A percentile compares a stretch with the other conserved stretches of the same genome.
Evolutionary conservation across 2,888 invertebrate species (phyloP).

Genomic region (Erebia aethiops): DNA sequence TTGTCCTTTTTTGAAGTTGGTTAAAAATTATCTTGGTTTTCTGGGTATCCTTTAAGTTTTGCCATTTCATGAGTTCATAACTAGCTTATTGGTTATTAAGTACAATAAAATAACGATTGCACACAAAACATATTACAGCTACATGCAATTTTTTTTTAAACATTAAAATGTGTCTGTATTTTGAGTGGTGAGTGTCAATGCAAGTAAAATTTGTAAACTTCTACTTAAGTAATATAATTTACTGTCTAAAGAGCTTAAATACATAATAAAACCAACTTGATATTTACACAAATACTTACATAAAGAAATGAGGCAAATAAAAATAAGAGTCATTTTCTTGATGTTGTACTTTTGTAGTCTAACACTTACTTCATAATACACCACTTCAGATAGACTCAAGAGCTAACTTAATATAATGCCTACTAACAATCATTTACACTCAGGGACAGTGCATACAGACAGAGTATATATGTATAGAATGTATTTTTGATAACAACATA

Average conservation of each 20-base stretch:
- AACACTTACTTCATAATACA: background rate
- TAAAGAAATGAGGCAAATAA: constrained; percentile 3
- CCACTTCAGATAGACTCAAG: constrained; percentile 8
- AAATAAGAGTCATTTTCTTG: background rate
- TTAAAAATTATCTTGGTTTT: background rate
- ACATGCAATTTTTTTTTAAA: constrained; percentile 1
- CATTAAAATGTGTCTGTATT: background rate
- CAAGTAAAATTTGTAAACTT: constrained; percentile 3
- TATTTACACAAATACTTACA: background rate
- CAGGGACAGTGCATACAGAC: too few species aligned
- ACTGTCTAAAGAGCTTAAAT: constrained; percentile 14
- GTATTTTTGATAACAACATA: too few species aligned
- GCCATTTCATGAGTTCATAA: background rate
- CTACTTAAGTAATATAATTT: constrained; percentile 5
- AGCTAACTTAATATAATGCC: constrained; percentile 5
- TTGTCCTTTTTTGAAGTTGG: background rate
- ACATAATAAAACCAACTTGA: constrained; percentile 13
- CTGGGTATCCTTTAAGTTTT: too few species aligned
- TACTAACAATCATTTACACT: too few species aligned
- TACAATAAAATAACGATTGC: background rate
- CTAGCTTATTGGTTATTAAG: background rate
- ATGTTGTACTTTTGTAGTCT: background rate
- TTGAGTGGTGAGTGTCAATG: background rate
- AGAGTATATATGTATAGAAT: too few species aligned
- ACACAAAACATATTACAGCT: background rate